Evolutionary conservation across 35 echinoderm and acorn worm genomes (phyloP), one percentile per base, ranked within the genome.

Genomic region (Diadema setosum): DNA sequence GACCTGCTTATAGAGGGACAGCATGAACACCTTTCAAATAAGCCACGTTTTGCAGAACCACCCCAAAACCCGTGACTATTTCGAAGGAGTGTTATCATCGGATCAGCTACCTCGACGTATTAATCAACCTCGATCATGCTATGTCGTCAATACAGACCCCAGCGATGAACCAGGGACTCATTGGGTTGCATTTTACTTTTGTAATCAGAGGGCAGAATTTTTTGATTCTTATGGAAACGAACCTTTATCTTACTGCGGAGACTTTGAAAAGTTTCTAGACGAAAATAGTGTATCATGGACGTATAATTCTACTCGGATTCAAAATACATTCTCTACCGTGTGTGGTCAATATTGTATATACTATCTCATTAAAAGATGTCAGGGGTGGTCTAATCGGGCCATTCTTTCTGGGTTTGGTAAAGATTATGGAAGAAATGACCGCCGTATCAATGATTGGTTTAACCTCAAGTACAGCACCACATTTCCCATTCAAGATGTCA

Each of bases 211-310:
- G 14, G 74, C 27, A 26, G 87, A 89, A 11, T 81, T 89, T 59
- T 89, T 89, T 40, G 41, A 80, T 64, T 89, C 87, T 36, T 89
- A 81, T 33, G 74, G 87, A 32, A 46, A 81, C 27, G 21, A 46
- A 58, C 87, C 87, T 39, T 26, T 32, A 4, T 58, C 9, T 15
- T 82, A 89, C 57, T 3, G 25, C 46, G 12, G 29, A 35, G 27
- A 41, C 41, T 89, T 81, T 40, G 75, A 58, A 5, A 31, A 0
- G 26, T 82, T 83, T 83, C 30, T 81, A 11, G 45, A 89, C 7
- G 32, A 49, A 25, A 52, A 52, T 52, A 52, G 48, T 23, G 56
- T 48, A 42, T 42, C 35, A 18, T 75, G 45, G 25, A 29, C 34
- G 20, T 43, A 12, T 46, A 30, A 25, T 87, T 23, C 42, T 48